These are phyloP conservation scores for Oncorhynchus nerka DNA, from an alignment of 2,113 vertebrate species.

Conservation along the genomic window DNA sequence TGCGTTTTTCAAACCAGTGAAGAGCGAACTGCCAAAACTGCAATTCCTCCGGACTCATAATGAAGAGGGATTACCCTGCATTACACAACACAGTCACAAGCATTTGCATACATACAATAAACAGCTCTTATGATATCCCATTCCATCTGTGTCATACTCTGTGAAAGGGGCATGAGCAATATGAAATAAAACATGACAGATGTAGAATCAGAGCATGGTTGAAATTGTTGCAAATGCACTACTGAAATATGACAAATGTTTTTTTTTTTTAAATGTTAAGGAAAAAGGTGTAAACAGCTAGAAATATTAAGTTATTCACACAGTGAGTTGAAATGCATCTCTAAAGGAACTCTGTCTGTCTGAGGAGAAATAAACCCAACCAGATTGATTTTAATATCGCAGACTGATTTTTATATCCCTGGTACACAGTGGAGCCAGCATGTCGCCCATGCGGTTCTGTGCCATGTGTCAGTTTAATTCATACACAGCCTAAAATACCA, in stretches of 20 bases:
- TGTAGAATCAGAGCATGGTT: background rate
- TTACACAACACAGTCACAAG: constrained; percentile 23
- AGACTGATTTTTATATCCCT: constrained; percentile 27
- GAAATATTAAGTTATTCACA: background rate
- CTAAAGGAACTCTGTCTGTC: background rate
- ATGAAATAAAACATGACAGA: background rate
- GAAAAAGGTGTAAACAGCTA: background rate
- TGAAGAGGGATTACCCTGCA: constrained; percentile 41
- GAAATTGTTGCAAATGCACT: background rate
- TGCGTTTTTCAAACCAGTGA: constrained; percentile 18
- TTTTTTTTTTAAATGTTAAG: background rate
- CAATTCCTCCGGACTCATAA: constrained; percentile 35
- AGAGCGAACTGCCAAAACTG: constrained; percentile 35
- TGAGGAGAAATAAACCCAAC: constrained; percentile 13
- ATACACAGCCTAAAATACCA: constrained; percentile 14
- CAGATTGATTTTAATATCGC: constrained; percentile 23
- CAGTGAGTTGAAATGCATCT: background rate
- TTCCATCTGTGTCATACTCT: background rate
- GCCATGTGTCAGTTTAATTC: constrained; percentile 5
- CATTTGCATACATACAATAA: constrained; percentile 7
- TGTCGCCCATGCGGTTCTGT: background rate
- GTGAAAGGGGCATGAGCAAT: background rate
- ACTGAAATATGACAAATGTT: background rate
- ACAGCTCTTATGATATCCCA: background rate
- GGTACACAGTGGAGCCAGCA: constrained; percentile 13